Evolutionary conservation across 2,113 vertebrate genomes (phyloP).

Genomic region (Meleagris gallopavo): DNA sequence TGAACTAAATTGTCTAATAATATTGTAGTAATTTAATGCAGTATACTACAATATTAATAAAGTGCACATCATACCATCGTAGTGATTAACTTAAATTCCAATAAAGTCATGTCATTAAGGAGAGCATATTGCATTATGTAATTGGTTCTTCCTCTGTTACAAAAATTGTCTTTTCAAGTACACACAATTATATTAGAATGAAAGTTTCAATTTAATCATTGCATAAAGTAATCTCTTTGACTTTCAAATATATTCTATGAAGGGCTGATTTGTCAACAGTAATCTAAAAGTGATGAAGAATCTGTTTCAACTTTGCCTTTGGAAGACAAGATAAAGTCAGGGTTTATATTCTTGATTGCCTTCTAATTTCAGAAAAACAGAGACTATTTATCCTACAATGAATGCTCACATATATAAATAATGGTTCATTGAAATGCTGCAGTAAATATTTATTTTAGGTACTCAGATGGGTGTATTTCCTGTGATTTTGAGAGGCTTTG

Average conservation of each 20-base stretch:
- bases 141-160: constrained; percentile 6
- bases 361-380: background rate
- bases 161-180: constrained; percentile 45
- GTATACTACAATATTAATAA: constrained; percentile 20
- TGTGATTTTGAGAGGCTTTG: too few relatives aligned
- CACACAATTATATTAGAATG: background rate
- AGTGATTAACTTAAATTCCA: constrained; percentile 48
- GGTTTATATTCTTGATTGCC: background rate
- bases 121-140: background rate
- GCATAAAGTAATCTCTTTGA: background rate
- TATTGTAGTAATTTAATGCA: constrained; percentile 38
- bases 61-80: constrained; percentile 7
- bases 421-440: background rate
- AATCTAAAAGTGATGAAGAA: background rate
- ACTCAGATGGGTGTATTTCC: background rate
- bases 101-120: constrained; percentile 23
- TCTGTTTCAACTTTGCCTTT: background rate
- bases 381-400: background rate
- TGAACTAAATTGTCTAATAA: constrained; percentile 30
- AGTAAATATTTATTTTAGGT: background rate
- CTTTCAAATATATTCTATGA: background rate
- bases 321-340: background rate
- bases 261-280: constrained; percentile 6
- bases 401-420: background rate
- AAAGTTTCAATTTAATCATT: constrained; percentile 1